Evolutionary conservation across 2,113 vertebrate genomes (phyloP).

Genomic region (Macroglossus sobrinus): DNA sequence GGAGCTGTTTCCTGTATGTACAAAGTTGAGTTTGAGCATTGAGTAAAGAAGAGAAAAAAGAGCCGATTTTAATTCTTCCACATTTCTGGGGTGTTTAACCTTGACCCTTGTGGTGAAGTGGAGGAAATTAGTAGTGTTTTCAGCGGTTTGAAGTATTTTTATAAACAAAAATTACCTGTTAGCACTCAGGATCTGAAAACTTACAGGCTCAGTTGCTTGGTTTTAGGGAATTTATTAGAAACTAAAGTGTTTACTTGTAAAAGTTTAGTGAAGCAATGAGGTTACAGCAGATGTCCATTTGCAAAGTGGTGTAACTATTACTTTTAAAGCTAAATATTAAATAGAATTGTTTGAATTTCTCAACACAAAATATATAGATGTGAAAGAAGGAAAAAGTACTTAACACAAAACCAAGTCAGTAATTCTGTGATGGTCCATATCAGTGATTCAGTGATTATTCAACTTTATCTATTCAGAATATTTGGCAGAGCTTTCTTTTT

Average conservation of each 20-base stretch:
- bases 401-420: not conserved
- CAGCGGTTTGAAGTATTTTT: not conserved
- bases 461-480: not conserved
- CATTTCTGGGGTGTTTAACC: rapidly evolving
- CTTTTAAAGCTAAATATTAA: not conserved
- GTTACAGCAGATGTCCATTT: not conserved
- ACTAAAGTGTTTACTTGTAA: not conserved
- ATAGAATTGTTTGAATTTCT: not conserved
- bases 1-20: not conserved
- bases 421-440: not conserved
- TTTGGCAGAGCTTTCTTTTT: not conserved
- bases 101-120: not conserved
- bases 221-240: not conserved
- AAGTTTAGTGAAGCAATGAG: not conserved
- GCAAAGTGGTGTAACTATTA: not conserved
- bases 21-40: not conserved
- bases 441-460: not conserved
- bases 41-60: not conserved
- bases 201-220: not conserved
- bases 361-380: not conserved
- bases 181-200: not conserved
- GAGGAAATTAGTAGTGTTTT: not conserved
- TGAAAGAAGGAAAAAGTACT: not conserved
- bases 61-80: not conserved
- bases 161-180: not conserved